Conservation (phyloP, 2,797 vertebrate species). For the Rhinoraja longicauda region DNA sequence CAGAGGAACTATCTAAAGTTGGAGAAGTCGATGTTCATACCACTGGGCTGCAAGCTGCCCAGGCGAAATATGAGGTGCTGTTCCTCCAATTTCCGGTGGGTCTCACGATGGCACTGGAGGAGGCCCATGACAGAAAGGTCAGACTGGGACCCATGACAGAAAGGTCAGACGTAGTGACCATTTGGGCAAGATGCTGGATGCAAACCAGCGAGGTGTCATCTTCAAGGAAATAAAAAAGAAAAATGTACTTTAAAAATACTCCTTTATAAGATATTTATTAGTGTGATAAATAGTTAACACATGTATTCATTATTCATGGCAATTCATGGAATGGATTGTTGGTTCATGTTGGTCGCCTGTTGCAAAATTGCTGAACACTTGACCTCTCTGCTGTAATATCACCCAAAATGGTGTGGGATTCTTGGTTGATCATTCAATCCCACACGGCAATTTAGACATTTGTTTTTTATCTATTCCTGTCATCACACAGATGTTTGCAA, state of each 20-base stretch:
- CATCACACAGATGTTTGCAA: no score
- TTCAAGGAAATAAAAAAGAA: neutral
- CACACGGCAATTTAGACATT: neutral
- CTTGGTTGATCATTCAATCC: neutral
- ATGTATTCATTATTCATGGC: neutral
- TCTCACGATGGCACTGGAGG: no score
- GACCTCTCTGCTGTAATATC: neutral
- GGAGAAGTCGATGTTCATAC: no score
- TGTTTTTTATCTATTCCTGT: no score
- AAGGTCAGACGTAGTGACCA: no score
- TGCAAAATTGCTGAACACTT: neutral
- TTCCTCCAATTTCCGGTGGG: no score
- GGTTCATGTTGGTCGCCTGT: neutral
- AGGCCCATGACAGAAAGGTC: no score
- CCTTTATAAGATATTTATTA: neutral
- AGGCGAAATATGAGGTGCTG: no score
- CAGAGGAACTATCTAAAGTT: no score
- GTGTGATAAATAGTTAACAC: neutral
- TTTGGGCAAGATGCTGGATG: neutral
- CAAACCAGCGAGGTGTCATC: neutral
- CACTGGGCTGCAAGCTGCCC: no score
- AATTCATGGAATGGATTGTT: neutral
- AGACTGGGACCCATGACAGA: no score
- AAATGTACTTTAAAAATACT: neutral
- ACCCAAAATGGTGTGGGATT: neutral